Evolutionary conservation across 1,140 invertebrate species (phyloP).

Genomic region (Conus betulinus): DNA sequence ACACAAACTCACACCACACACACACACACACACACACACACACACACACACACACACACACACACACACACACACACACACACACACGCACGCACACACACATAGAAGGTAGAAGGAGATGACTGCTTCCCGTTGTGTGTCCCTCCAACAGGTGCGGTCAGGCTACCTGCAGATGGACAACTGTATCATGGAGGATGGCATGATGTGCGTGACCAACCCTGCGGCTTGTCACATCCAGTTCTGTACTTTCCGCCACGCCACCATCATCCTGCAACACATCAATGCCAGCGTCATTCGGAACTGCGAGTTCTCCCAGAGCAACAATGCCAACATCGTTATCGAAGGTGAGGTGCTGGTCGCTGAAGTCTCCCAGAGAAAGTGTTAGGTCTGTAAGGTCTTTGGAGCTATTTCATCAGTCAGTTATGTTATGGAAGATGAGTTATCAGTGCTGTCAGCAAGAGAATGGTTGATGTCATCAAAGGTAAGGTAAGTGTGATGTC

Average conservation of each 20-base stretch:
- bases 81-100: no score
- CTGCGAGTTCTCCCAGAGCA: slow-evolving; percentile 70
- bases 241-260: slow-evolving; percentile 68
- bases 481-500: no score
- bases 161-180: slow-evolving; percentile 70
- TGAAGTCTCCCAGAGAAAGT: neutral
- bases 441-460: no score
- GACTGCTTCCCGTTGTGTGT: neutral
- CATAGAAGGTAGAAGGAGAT: no score
- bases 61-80: no score
- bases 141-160: slow-evolving; percentile 50
- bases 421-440: no score
- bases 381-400: no score
- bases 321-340: slow-evolving; percentile 63
- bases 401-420: no score
- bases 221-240: slow-evolving; percentile 63
- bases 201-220: slow-evolving; percentile 66
- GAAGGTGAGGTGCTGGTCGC: slow-evolving; percentile 51
- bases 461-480: no score
- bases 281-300: slow-evolving; percentile 67
- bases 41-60: no score
- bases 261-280: slow-evolving; percentile 65
- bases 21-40: no score
- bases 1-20: no score
- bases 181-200: slow-evolving; percentile 70